Conservation (phyloP, 2,113 vertebrate species). For the Silurus asotus region DNA sequence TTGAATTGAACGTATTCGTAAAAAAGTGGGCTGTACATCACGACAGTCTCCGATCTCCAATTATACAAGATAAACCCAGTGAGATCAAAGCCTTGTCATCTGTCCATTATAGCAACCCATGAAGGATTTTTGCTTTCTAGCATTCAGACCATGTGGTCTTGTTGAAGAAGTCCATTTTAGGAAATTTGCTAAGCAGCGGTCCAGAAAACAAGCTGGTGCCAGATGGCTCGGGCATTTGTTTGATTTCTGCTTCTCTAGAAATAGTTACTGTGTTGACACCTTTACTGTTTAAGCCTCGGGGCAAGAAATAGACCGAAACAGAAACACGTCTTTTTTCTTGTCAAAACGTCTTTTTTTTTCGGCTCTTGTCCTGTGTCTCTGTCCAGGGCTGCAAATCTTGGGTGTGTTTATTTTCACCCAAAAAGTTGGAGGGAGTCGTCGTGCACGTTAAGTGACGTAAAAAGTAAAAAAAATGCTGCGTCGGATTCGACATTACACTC, state of each 20-base stretch:
- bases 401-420: not conserved
- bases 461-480: not conserved
- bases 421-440: not conserved
- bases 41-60: no score
- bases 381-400: not conserved
- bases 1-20: no score
- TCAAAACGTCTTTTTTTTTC: constrained; percentile 14
- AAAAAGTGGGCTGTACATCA: no score
- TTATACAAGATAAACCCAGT: no score
- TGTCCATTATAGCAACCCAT: not conserved
- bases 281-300: constrained; percentile 10
- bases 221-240: not conserved
- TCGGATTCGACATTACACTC: not conserved
- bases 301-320: constrained; percentile 7
- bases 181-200: not conserved
- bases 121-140: not conserved
- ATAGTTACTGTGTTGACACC: constrained; percentile 6
- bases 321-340: not conserved
- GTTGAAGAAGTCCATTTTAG: not conserved
- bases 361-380: not conserved
- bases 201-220: not conserved
- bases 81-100: no score
- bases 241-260: not conserved
- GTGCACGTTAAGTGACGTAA: not conserved
- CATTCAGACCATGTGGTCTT: not conserved